Base-by-base conservation (phyloP, 2,888 invertebrate genomes). In the Polymixis flavicincta region DNA sequence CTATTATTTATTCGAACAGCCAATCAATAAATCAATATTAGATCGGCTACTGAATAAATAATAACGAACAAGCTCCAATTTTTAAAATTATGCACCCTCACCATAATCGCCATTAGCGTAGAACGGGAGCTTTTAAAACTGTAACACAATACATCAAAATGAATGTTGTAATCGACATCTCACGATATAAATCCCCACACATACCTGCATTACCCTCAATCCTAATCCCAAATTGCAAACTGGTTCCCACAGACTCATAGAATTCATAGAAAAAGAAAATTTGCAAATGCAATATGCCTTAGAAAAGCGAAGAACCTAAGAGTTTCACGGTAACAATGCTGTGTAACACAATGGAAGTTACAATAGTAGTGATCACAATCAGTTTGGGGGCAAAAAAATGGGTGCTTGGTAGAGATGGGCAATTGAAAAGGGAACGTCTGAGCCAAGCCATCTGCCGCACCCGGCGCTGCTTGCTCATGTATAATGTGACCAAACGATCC, bases 361-460 rank as follows among this genome's bases (percentile, higher is more conserved):
- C 94, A 94, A 94, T 93, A 87, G 91, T 85, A 79, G 89, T 89
- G 94, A 95, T 95, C 93, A 94, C 93, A 95, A 96, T 95, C 95
- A 91, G 92, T 92, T 92, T 88, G 87, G 89, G 89, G 89, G 89
- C 88, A 90, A 95, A 96, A 93, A 94, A 93, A 89, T 88, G 89
- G 91, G 84, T 91, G 90, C 88, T 90, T 87, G 86, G 88, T 75
- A 83, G 88, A 94, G 93, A 94, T 92, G 93, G 93, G 91, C 95
- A 95, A 95, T 95, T 94, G 95, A 93, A 95, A 94, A 93, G 95
- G 95, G 94, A 94, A 90, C 92, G 90, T 88, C 91, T 91, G 83
- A 86, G 87, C 74, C 85, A 75, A 63, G 83, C 90, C 95, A 95
- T 95, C 95, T 95, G 96, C 90, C 92, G 91, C 95, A 94, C 90